Evolutionary conservation across 2,888 invertebrate species (phyloP).

Genomic region (Scaptomyza cyrtandrae): DNA sequence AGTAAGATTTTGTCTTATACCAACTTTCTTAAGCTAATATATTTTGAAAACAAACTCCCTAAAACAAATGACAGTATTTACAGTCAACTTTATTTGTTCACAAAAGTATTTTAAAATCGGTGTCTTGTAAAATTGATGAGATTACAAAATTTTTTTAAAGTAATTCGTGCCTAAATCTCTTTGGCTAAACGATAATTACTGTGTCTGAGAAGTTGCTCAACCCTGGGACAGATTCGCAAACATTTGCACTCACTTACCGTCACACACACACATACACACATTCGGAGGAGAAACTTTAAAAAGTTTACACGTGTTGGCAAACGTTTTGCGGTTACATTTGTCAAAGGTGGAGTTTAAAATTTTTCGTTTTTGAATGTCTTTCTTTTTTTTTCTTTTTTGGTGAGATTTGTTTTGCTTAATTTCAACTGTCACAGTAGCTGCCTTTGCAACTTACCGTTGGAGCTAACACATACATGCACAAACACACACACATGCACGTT

Average conservation of each 20-base stretch:
- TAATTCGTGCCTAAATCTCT: slow-evolving; percentile 28
- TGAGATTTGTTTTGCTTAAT: slow-evolving; percentile 63
- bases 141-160: slow-evolving; percentile 4
- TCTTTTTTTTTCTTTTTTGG: slow-evolving; percentile 15
- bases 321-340: slow-evolving; percentile 67
- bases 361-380: neutral
- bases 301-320: slow-evolving; percentile 72
- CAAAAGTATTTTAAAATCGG: slow-evolving; percentile 13
- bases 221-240: slow-evolving; percentile 35
- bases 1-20: too few species aligned
- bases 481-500: slow-evolving; percentile 23
- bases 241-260: slow-evolving; percentile 41
- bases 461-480: slow-evolving; percentile 14
- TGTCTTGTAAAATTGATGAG: slow-evolving; percentile 3
- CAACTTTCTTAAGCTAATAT: neutral
- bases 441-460: slow-evolving; percentile 49
- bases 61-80: neutral
- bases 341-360: slow-evolving; percentile 22
- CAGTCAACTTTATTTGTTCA: slow-evolving; percentile 6
- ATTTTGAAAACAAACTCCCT: neutral
- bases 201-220: slow-evolving; percentile 32
- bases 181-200: slow-evolving; percentile 43
- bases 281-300: slow-evolving; percentile 35
- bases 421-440: slow-evolving; percentile 61
- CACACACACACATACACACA: slow-evolving; percentile 6